phyloP scores from a whole-genome alignment of 2,113 vertebrate species.

The Chamaetylas fuelleborni region DNA sequence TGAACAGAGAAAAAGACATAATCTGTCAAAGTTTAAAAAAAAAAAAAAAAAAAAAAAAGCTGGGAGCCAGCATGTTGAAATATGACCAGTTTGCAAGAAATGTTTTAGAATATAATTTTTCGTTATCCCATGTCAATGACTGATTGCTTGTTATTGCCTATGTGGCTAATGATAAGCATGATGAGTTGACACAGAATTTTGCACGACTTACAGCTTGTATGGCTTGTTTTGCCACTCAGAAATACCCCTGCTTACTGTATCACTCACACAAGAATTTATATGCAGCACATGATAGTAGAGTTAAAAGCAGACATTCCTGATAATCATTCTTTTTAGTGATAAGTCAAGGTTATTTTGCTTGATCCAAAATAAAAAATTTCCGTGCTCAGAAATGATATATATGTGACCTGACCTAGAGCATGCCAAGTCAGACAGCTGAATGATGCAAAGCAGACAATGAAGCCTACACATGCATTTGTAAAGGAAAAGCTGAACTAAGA shows the following conservation, averaged over 20 bases:
- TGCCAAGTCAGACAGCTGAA: constrained; percentile 46
- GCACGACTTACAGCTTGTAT: not conserved
- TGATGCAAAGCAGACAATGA: constrained; percentile 62
- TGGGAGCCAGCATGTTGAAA: constrained; percentile 34
- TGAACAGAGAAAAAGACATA: constrained; percentile 30
- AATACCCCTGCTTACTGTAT: constrained; percentile 50
- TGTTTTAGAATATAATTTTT: constrained; percentile 7
- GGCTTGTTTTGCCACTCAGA: constrained; percentile 51
- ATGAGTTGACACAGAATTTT: constrained; percentile 35
- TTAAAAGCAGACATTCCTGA: constrained; percentile 54
- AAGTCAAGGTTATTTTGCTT: constrained; percentile 51
- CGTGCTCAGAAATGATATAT: constrained; percentile 47
- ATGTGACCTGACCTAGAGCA: constrained; percentile 53
- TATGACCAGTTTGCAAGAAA: constrained; percentile 36
- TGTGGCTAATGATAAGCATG: constrained; percentile 40
- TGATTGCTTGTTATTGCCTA: constrained; percentile 15
- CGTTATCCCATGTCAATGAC: not conserved
- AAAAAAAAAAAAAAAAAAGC: not conserved
- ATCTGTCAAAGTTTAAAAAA: constrained; percentile 2
- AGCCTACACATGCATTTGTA: not conserved
- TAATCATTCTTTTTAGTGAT: constrained; percentile 55
- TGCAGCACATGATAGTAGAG: constrained; percentile 6
- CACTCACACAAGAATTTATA: constrained; percentile 52
- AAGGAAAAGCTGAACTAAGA: constrained; percentile 25
- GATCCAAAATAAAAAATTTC: constrained; percentile 50